phyloP scores from a whole-genome alignment of 1,140 invertebrate genomes.

The Hirudo medicinalis region DNA sequence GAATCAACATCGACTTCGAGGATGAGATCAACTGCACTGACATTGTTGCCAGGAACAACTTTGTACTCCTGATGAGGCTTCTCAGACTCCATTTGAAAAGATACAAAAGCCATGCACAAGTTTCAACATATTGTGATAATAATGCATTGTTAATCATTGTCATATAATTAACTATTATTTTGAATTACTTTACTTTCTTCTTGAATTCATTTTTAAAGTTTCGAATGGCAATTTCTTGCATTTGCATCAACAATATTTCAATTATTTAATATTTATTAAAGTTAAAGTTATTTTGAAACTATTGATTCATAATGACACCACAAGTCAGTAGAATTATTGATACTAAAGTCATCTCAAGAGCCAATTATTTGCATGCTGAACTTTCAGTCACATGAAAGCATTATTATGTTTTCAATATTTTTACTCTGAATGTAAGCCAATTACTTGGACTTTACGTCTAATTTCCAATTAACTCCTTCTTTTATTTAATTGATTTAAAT shows the following conservation, averaged over 20 bases:
- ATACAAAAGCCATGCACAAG: neutral
- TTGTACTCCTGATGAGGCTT: constrained; percentile 3
- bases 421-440: too few species aligned
- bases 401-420: neutral
- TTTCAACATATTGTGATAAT: neutral
- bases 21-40: constrained; percentile 31
- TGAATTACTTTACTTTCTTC: neutral
- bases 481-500: too few species aligned
- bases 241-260: too few species aligned
- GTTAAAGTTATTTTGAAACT: too few species aligned
- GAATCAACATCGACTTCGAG: constrained; percentile 43
- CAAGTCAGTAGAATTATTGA: neutral
- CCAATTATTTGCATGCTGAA: neutral
- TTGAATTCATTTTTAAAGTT: too few species aligned
- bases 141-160: neutral
- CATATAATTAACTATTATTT: neutral
- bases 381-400: neutral
- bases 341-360: constrained; percentile 4
- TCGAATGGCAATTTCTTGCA: too few species aligned
- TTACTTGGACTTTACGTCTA: too few species aligned
- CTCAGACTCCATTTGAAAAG: neutral
- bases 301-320: too few species aligned
- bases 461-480: too few species aligned
- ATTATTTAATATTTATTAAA: too few species aligned
- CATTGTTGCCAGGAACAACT: neutral